phyloP scores from a whole-genome alignment of 30 jellyfish, hydroid and myxozoan genomes.

The Pseudorhiza aurosa region DNA sequence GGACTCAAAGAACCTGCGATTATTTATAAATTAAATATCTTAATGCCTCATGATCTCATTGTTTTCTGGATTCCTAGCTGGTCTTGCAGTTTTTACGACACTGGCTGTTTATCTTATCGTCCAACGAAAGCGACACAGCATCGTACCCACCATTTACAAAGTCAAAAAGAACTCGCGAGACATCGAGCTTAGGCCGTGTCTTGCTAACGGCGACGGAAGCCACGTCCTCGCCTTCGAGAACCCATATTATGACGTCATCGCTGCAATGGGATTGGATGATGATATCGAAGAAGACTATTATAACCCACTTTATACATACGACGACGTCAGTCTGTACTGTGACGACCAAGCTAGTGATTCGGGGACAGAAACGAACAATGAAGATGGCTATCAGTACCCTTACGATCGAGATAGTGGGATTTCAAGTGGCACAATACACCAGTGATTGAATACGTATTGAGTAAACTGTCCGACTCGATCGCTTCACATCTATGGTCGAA shows the following conservation, averaged over 20 bases:
- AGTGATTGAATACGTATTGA: too few relatives aligned
- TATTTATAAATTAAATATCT: too few relatives aligned
- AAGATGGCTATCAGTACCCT: constrained; percentile 73
- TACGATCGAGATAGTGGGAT: constrained; percentile 96
- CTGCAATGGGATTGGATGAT: constrained; percentile 99
- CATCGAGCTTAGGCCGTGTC: constrained; percentile 81
- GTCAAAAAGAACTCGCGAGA: constrained; percentile 87
- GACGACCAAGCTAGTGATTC: constrained; percentile 75
- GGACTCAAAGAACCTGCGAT: too few relatives aligned
- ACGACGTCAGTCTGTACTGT: constrained; percentile 63
- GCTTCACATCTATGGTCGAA: too few relatives aligned
- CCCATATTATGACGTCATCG: constrained; percentile 98
- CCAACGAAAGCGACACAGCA: constrained; percentile 44
- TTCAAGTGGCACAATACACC: constrained; percentile 90
- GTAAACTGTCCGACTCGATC: too few relatives aligned
- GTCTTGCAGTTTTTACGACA: constrained; percentile 36
- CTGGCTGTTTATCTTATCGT: constrained; percentile 29
- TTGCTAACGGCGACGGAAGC: constrained; percentile 73
- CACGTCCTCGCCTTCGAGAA: constrained; percentile 93
- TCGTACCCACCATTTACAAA: constrained; percentile 76
- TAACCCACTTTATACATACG: constrained; percentile 78
- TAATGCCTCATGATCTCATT: too few relatives aligned
- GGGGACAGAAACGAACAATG: constrained; percentile 74
- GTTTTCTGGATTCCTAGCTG: too few relatives aligned
- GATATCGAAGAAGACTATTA: constrained; percentile 95